Percentiles rank a stretch among this genome's conserved stretches.
phyloP scores from a whole-genome alignment of 2,797 vertebrate species.

The Kryptopterus vitreolus region DNA sequence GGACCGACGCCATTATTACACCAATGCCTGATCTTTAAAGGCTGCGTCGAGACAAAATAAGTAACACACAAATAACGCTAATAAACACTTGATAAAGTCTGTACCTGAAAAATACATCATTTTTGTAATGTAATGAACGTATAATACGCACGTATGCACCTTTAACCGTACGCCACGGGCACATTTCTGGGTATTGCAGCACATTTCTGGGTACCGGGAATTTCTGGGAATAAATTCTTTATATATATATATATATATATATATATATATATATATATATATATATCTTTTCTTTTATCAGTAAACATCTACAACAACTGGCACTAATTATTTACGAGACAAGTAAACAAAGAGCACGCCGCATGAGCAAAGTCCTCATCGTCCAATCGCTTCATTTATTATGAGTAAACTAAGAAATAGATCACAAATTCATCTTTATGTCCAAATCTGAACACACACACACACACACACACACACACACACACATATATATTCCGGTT shows the following conservation, averaged over 20 bases:
- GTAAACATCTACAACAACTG: neutral
- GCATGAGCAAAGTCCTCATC: conserved; percentile 4
- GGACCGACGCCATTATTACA: too few relatives aligned
- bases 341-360: neutral
- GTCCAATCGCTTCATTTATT: neutral
- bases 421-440: neutral
- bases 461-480: neutral
- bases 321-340: conserved; percentile 16
- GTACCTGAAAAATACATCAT: too few relatives aligned
- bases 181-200: neutral
- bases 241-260: too few relatives aligned
- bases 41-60: too few relatives aligned
- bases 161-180: neutral
- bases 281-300: neutral
- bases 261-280: too few relatives aligned
- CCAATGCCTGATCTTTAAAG: too few relatives aligned
- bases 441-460: neutral
- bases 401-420: neutral
- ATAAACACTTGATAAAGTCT: too few relatives aligned
- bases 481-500: neutral
- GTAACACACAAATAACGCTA: too few relatives aligned
- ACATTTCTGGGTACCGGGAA: neutral
- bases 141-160: too few relatives aligned
- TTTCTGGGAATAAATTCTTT: too few relatives aligned
- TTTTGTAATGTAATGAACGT: too few relatives aligned